phyloP scores from a whole-genome alignment of 2,113 vertebrate species.

The Onychostruthus taczanowskii region DNA sequence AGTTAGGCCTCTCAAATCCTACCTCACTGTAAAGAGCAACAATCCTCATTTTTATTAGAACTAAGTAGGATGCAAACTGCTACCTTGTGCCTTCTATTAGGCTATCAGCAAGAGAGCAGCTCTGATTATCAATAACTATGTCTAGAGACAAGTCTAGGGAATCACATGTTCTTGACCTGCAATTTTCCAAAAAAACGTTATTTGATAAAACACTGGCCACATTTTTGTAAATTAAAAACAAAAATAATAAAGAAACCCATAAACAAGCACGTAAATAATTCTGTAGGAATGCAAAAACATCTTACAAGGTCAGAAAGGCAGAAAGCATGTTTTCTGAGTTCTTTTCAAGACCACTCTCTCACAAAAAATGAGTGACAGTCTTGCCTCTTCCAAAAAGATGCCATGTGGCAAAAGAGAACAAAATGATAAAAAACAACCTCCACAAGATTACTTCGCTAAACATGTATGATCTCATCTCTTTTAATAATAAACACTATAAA shows the following conservation, averaged over 20 bases:
- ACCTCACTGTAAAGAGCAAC: not conserved
- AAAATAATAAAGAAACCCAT: not conserved
- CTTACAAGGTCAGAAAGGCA: not conserved
- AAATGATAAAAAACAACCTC: slow-evolving; percentile 3
- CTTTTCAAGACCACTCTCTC: not conserved
- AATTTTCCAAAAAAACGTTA: not conserved
- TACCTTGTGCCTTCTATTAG: not conserved
- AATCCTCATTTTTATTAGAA: not conserved
- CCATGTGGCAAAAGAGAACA: not conserved
- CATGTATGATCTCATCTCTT: slow-evolving; percentile 1
- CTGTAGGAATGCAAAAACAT: not conserved
- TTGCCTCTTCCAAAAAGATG: not conserved
- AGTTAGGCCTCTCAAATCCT: not conserved
- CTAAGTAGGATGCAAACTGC: not conserved
- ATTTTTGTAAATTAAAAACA: not conserved
- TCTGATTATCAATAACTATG: not conserved
- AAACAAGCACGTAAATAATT: not conserved
- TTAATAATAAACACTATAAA: slow-evolving; percentile 45
- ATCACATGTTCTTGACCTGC: not conserved
- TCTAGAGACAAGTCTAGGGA: not conserved
- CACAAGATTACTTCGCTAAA: not conserved
- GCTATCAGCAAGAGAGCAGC: not conserved
- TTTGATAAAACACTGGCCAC: not conserved
- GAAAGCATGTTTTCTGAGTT: not conserved
- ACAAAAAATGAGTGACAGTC: not conserved